These are phyloP conservation scores for Clarias fuscus DNA, from an alignment of 2,797 vertebrate genomes.

Conservation along the genomic window DNA sequence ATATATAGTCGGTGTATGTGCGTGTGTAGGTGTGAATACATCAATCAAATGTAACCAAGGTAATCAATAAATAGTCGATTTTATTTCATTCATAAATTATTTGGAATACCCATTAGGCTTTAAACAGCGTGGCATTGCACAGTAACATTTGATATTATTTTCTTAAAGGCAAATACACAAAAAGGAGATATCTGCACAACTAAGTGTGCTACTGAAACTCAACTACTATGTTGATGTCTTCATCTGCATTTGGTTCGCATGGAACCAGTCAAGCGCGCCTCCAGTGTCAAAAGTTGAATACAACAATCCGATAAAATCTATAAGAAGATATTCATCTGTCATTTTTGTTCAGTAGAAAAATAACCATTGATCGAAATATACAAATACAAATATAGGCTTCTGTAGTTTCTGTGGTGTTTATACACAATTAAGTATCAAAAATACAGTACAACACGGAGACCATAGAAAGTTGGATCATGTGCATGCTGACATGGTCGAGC, in stretches of 20 bases:
- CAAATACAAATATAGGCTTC: constrained; percentile 59
- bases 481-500: constrained; percentile 50
- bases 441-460: constrained; percentile 43
- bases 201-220: constrained; percentile 56
- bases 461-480: constrained; percentile 41
- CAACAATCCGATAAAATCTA: constrained; percentile 46
- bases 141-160: constrained; percentile 34
- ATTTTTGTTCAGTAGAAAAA: constrained; percentile 49
- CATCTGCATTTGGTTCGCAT: constrained; percentile 48
- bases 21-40: background rate
- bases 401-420: constrained; percentile 33
- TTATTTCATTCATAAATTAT: constrained; percentile 53
- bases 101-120: constrained; percentile 45
- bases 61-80: constrained; percentile 51
- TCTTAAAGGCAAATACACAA: constrained; percentile 47
- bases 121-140: constrained; percentile 50
- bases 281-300: constrained; percentile 46
- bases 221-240: constrained; percentile 55
- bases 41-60: background rate
- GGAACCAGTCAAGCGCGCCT: constrained; percentile 50
- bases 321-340: constrained; percentile 36
- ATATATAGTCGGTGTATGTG: background rate
- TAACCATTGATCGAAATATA: constrained; percentile 51
- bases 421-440: constrained; percentile 54
- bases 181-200: constrained; percentile 48